Percentiles rank a stretch among this genome's conserved stretches.
Conservation (phyloP, 2,113 vertebrate genomes). For the Campylomormyrus numenius region DNA sequence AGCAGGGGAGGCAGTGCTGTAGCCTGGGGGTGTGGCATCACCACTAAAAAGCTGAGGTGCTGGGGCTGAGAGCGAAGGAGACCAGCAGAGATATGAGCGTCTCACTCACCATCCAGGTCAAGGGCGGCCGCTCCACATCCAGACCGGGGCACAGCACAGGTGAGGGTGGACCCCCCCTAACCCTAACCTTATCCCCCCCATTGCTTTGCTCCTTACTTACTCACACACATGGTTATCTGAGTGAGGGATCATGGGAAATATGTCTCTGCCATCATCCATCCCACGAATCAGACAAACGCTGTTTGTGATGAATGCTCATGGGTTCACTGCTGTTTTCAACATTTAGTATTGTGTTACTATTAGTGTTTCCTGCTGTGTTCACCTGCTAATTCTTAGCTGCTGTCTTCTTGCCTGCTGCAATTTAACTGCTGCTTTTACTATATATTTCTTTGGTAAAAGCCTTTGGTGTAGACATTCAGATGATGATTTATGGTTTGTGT, state of each 20-base stretch:
- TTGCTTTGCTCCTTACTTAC: slow-evolving; percentile 41
- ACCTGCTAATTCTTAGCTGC: not conserved
- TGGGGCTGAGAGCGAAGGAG: not conserved
- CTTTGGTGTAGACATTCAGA: not conserved
- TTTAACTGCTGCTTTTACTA: not conserved
- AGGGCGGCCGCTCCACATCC: not conserved
- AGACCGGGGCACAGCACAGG: not conserved
- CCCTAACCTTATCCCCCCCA: not conserved
- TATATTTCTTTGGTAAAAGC: not conserved
- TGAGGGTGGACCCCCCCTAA: not conserved
- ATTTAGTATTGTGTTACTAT: not conserved
- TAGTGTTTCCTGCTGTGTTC: not conserved
- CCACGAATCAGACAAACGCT: not conserved
- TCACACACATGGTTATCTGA: slow-evolving; percentile 43
- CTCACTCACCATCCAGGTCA: not conserved
- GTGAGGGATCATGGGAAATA: not conserved
- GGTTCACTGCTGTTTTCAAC: not conserved
- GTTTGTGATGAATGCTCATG: not conserved
- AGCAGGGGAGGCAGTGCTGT: not conserved
- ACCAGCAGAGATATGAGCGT: not conserved
- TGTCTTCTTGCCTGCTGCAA: not conserved
- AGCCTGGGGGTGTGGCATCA: not conserved
- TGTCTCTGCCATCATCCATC: not conserved
- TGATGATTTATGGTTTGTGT: not conserved
- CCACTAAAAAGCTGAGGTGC: not conserved